Conservation (phyloP, 1,140 invertebrate species). For the Trichoplusia ni region DNA sequence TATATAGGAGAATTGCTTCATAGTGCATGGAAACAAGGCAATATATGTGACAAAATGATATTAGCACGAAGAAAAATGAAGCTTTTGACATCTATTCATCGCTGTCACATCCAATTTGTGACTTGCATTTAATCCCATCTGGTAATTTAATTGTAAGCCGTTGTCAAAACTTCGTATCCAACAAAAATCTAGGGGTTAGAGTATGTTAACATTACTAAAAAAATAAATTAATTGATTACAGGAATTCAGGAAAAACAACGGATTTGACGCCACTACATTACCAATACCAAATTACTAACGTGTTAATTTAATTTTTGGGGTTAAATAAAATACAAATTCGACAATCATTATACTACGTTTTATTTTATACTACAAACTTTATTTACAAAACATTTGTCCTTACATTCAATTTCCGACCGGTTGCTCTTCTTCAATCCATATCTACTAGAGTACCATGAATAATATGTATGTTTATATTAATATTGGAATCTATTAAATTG, state of each 20-base stretch:
- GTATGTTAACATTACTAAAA: too few relatives aligned
- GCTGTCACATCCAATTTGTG: too few relatives aligned
- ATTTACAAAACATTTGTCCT: slow-evolving; percentile 71
- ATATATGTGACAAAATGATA: too few relatives aligned
- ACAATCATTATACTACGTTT: slow-evolving; percentile 76
- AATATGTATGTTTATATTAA: too few relatives aligned
- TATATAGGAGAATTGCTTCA: too few relatives aligned
- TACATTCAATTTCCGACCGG: slow-evolving; percentile 38
- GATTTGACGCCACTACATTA: slow-evolving; percentile 39
- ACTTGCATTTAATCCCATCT: too few relatives aligned
- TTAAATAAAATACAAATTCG: slow-evolving; percentile 60
- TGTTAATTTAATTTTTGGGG: slow-evolving; percentile 1
- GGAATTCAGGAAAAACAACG: slow-evolving; percentile 51
- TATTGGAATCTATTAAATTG: slow-evolving; percentile 33
- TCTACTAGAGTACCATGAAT: slow-evolving; percentile 31
- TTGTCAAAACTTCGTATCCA: too few relatives aligned
- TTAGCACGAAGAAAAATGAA: too few relatives aligned
- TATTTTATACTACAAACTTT: slow-evolving; percentile 70
- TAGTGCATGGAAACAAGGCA: too few relatives aligned
- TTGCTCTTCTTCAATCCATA: slow-evolving; percentile 5
- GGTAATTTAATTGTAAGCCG: too few relatives aligned
- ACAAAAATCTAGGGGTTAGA: too few relatives aligned
- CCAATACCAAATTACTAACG: slow-evolving; percentile 42
- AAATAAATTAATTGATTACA: slow-evolving; percentile 41
- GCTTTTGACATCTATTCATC: too few relatives aligned